Base-by-base conservation (phyloP, 2,888 invertebrate species). In the Ophioninae sp. region DNA sequence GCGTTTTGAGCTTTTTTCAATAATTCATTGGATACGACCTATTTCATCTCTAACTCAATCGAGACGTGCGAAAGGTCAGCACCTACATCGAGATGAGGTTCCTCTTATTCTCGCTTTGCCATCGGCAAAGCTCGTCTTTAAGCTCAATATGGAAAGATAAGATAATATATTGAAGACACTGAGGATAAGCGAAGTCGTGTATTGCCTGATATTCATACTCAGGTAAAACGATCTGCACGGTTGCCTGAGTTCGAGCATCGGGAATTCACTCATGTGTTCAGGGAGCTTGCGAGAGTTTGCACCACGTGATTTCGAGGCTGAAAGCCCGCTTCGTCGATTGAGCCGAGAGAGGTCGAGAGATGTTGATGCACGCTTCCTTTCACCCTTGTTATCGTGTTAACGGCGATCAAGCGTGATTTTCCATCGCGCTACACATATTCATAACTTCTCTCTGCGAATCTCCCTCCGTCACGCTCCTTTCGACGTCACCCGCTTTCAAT, bases 341-440 rank as follows among this genome's bases (percentile, higher is more conserved):
- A 82, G 65, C 62, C 67, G 67, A 61, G 75, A 61, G 61, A 65
- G 68, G 69, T 44, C 61, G 59, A 61, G 72, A 23, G 39, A 59
- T 50, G 67, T 89, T 86, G 85, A 82, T 87, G 83, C 86, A 87
- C 82, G 86, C 87, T 84, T 85, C 85, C 83, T 80, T 88, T 85
- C 85, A 84, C 82, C 83, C 85, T 87, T 87, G 89, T 89, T 87
- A 85, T 86, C 88, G 82, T 83, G 86, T 89, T 89, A 89, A 82
- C 79, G 67, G 57, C 87, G 83, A 79, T 83, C 77, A 82, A 86
- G 81, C 84, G 81, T 89, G 86, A 89, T 88, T 88, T 88, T 86
- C 83, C 85, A 74, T 72, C 67, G 79, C 74, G 21, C 77, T 61
- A 44, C 20, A 59, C 77, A 59, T 67, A 67, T 76, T 68, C 61